These are phyloP conservation scores for Tachycineta bicolor DNA, from an alignment of 2,113 vertebrate genomes.

Conservation along the genomic window DNA sequence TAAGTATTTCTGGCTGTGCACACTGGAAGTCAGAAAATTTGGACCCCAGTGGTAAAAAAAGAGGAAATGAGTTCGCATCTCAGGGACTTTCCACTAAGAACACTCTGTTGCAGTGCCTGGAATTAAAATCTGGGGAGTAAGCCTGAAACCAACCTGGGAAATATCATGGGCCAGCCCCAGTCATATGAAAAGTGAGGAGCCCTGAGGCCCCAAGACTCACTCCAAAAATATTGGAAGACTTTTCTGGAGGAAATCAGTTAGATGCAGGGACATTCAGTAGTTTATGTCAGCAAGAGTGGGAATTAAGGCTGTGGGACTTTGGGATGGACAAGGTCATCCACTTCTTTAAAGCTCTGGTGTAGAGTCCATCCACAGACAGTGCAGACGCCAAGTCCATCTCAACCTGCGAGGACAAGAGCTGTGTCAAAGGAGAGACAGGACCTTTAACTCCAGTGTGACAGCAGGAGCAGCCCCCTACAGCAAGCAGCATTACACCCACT, in stretches of 20 bases:
- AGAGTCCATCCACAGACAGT: background rate
- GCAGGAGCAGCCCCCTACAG: background rate
- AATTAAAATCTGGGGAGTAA: background rate
- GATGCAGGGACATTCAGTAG: background rate
- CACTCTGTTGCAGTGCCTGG: background rate
- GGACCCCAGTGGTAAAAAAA: background rate
- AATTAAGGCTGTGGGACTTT: background rate
- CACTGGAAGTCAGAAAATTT: background rate
- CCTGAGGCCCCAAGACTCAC: background rate
- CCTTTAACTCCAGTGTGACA: background rate
- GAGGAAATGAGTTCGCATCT: background rate
- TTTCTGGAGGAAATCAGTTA: background rate
- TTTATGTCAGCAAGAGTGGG: background rate
- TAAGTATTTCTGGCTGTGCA: background rate
- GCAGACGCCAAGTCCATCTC: background rate
- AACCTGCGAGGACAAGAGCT: background rate
- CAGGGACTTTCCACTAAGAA: conserved; percentile 8
- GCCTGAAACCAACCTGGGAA: background rate
- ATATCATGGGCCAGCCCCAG: background rate
- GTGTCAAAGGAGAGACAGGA: background rate
- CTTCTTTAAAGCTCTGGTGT: background rate
- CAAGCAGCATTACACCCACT: background rate
- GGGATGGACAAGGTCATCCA: background rate
- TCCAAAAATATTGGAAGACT: background rate
- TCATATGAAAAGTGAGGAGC: background rate